Conservation (phyloP, 2,797 vertebrate species). For the Neoniphon sammara region DNA sequence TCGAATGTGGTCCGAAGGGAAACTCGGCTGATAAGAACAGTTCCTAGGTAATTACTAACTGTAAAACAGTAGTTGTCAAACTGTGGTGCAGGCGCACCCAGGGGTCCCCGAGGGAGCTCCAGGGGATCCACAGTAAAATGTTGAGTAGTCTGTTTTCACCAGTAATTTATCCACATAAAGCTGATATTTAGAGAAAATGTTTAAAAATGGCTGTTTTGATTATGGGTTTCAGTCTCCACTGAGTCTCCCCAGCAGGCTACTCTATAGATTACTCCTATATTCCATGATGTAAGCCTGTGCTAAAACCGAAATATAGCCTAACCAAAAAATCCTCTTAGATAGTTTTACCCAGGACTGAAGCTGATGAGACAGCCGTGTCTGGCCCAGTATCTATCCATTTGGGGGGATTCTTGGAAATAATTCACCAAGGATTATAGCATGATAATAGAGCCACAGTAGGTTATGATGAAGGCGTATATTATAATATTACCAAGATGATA, state of each 20-base stretch:
- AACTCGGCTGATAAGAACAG: conserved; percentile 24
- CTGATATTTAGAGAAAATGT: conserved; percentile 16
- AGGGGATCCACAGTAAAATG: conserved; percentile 4
- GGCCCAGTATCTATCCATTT: neutral
- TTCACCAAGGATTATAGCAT: neutral
- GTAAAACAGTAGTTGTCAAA: conserved; percentile 5
- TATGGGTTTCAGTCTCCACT: conserved; percentile 19
- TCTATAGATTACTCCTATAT: conserved; percentile 3
- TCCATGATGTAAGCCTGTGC: conserved; percentile 39
- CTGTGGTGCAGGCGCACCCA: conserved; percentile 8
- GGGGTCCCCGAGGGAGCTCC: neutral
- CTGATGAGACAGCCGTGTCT: conserved; percentile 20
- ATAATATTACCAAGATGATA: neutral
- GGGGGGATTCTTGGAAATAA: conserved; percentile 2
- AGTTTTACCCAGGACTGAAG: conserved; percentile 5
- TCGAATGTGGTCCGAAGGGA: conserved; percentile 58
- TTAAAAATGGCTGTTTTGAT: conserved; percentile 15
- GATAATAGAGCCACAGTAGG: neutral
- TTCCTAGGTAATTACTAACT: conserved; percentile 55
- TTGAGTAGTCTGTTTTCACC: conserved; percentile 33
- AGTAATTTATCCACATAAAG: neutral
- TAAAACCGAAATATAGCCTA: conserved; percentile 30
- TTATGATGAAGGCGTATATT: neutral
- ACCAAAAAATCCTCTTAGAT: conserved; percentile 9
- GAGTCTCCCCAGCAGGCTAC: neutral